Evolutionary conservation across 2,888 invertebrate species (phyloP), one percentile per base, ranked within the genome.

Genomic region (Volucella inflata): DNA sequence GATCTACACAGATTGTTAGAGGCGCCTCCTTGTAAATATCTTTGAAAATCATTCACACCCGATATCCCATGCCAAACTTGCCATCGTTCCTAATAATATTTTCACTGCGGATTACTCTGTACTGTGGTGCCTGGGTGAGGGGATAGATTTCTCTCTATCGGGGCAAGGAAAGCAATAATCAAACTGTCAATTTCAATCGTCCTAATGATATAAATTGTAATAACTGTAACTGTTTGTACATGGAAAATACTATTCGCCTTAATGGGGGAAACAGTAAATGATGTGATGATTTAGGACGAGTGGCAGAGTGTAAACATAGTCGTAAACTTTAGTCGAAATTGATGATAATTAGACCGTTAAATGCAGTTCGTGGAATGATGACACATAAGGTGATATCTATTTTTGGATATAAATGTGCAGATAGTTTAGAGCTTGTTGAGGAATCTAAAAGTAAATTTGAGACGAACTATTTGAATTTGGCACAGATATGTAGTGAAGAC

Each of bases 291-390:
- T 14, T 65, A 44, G 71, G 50, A 46, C 59, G n/a, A 57, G 72
- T 50, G 72, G 16, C 62, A 57, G 57, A 10, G 44, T 78, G 83
- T 78, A 83, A 78, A 78, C 78, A 83, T 2, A 51, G 42, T 83
- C 62, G 68, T 83, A 74, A 83, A 83, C 53, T 50, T 67, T 10
- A 38, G 8, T 8, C 2, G 40, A 38, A 50, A 64, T 46, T 70
- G 64, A 55, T 70, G 64, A 55, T 55, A 53, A 57, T 57, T 30
- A 57, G 65, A 57, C 30, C 30, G 21, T 8, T 38, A 53, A 53
- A 62, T 72, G n/a, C 11, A 2, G 44, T 64, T 44, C 16, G 44
- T 64, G 36, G 46, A 44, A 62, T 64, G 64, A 53, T 30, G 30
- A 30, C 30, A 30, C 30, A 30, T 30, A 30, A 30, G 30, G 6